Evolutionary conservation across 2,888 invertebrate genomes (phyloP), one percentile per base, ranked within the genome.

Genomic region (Volucella bombylans): DNA sequence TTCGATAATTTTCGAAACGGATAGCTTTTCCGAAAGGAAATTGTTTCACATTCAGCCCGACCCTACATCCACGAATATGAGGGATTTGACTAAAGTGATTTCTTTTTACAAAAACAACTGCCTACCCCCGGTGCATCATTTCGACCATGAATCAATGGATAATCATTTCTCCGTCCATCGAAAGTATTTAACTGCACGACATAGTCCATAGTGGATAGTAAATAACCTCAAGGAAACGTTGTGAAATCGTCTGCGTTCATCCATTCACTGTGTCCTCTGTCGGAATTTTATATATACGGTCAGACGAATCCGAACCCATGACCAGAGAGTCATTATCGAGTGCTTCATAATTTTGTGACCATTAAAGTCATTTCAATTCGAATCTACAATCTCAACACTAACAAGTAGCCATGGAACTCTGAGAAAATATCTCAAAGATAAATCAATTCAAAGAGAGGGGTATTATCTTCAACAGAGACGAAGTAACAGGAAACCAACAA

Each of bases 101-200:
- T 31, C 6, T 6, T 31, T 31, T 1, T 31, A 6, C 6, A 31
- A 31, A 31, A 31, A 31, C 6, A 31, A 31, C 6, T 31, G 6
- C 6, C 31, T 31, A 6, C 6, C 31, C n/a, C 31, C 31, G 6
- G 6, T 6, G 6, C 31, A 74, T 61, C 83, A 54, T 73, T 73
- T 69, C 50, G 73, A 78, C 78, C 82, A 78, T 78, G 73, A 73
- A 69, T 52, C 55, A 82, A 62, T 72, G 61, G 67, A 71, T 71
- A 74, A 83, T 80, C 79, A 83, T 82, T 83, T 80, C n/a, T 74
- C 31, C 31, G 71, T 31, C 83, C 83, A 80, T 83, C 80, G 79
- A 65, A 18, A 80, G 83, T 39, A 47, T 45, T 49, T 61, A 49
- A 74, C 71, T 55, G 18, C 72, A 68, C 57, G 69, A 52, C 78